Percentiles rank a stretch among this genome's conserved stretches.
These are phyloP conservation scores for Pavo muticus DNA, from an alignment of 2,113 vertebrate species.

Conservation along the genomic window DNA sequence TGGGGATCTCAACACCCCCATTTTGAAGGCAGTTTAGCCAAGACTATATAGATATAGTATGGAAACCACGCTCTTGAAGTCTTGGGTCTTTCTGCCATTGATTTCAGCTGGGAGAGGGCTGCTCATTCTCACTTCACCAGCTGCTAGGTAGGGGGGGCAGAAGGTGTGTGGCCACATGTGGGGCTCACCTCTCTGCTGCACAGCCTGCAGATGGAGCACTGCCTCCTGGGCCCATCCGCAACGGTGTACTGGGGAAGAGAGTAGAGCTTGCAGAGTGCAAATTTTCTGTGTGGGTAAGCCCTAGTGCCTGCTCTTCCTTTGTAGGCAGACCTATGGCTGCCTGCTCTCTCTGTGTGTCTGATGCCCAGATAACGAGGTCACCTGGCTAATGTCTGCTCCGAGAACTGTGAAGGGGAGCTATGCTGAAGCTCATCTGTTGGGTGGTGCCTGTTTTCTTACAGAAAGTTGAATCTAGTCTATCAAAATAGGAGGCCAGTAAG, in stretches of 20 bases:
- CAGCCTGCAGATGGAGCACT: neutral
- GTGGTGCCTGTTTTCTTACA: neutral
- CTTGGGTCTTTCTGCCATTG: neutral
- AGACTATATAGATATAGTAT: too few relatives aligned
- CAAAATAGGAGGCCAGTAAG: conserved; percentile 17
- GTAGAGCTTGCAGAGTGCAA: neutral
- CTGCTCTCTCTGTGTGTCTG: neutral
- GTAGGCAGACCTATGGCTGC: accelerated
- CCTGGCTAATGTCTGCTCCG: accelerated
- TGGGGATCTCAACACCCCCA: neutral
- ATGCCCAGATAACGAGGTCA: neutral
- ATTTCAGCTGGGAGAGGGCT: neutral
- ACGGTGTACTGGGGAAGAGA: neutral
- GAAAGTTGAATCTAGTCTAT: neutral
- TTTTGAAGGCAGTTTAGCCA: neutral
- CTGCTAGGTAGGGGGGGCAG: neutral
- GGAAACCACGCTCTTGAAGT: neutral
- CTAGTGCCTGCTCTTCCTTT: neutral
- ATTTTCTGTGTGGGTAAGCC: neutral
- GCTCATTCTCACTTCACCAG: neutral
- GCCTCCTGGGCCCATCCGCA: accelerated
- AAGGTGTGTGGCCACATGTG: accelerated
- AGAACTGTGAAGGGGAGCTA: neutral
- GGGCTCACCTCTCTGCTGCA: accelerated
- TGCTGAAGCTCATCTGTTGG: neutral